A percentile compares a stretch with the other conserved stretches of the same genome.
Conservation (phyloP, 2,113 vertebrate genomes). For the Meles meles region DNA sequence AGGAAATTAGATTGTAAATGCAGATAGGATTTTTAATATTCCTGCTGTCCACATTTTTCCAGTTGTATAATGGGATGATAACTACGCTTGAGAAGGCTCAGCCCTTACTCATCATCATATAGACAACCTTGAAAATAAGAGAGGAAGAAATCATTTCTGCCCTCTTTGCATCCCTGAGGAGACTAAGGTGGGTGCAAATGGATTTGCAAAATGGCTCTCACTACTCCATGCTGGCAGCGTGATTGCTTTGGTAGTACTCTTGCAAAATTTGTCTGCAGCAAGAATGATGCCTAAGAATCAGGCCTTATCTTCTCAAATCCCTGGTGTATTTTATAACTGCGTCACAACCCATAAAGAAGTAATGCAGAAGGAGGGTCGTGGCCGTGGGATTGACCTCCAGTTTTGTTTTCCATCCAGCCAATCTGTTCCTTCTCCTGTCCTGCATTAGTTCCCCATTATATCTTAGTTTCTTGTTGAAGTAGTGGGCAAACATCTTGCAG, state of each 20-base stretch:
- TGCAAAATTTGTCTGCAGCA: background rate
- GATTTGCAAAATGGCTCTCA: constrained; percentile 58
- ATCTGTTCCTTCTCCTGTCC: background rate
- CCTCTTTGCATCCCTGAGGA: constrained; percentile 40
- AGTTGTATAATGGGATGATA: constrained; percentile 37
- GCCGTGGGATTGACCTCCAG: background rate
- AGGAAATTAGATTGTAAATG: constrained; percentile 68
- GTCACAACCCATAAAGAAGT: background rate
- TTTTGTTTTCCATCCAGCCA: background rate
- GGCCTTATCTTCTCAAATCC: background rate
- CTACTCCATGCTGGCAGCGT: background rate
- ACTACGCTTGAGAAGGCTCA: constrained; percentile 7
- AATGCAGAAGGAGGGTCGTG: background rate
- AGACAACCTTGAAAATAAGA: constrained; percentile 56
- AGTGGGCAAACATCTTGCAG: background rate
- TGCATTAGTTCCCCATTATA: background rate
- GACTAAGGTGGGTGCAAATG: constrained; percentile 25
- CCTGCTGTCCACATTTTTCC: constrained; percentile 63
- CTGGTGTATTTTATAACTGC: background rate
- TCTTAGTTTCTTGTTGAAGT: background rate
- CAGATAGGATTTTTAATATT: constrained; percentile 69
- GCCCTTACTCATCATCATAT: constrained; percentile 45
- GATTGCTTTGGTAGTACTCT: constrained; percentile 49
- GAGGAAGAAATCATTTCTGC: constrained; percentile 39
- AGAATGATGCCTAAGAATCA: constrained; percentile 17